Base-by-base conservation (phyloP, 2,888 invertebrate species). In the Sepiola atlantica region DNA sequence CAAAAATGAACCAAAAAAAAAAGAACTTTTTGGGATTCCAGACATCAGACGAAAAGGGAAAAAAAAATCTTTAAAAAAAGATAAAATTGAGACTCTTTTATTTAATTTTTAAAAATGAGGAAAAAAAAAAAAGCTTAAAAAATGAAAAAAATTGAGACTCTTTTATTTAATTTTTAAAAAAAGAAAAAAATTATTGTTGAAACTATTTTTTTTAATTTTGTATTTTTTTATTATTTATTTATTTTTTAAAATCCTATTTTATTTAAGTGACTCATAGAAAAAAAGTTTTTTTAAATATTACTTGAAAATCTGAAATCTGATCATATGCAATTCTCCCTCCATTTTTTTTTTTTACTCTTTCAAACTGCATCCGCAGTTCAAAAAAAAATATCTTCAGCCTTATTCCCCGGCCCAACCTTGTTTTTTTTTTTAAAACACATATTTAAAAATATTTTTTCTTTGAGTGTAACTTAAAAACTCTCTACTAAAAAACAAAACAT, bases 201-300 rank as follows among this genome's bases (percentile, higher is more conserved):
- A 61, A 61, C 21, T 24, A 24, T 61, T 61, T 61, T 77, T 77
- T 77, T 77, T 77, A 12, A 16, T n/a, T 77, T 77, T 77, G 1
- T 77, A 21, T 77, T 77, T 77, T 77, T 77, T n/a, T 12, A 57
- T 57, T 57, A n/a, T 77, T 77, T 77, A n/a, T 77, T 77, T 77
- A n/a, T 77, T n/a, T 77, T 77, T 77, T 77, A 20, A n/a, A 77
- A 77, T 77, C n/a, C 77, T 77, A 77, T 77, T 77, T 77, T 77
- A 77, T 77, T 77, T 77, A 77, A 77, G 77, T 77, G 77, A 77
- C 77, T 77, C 14, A 12, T 77, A 32, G 77, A n/a, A 32, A n/a
- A 28, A 77, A 77, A 77, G 14, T n/a, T 32, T 77, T 45, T 77
- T 77, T n/a, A 77, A 77, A 77, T 16, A 32, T 10, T 28, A 77